A percentile compares a stretch with the other conserved stretches of the same genome.
Conservation (phyloP, 1,140 invertebrate species). For the Palaemon carinicauda region DNA sequence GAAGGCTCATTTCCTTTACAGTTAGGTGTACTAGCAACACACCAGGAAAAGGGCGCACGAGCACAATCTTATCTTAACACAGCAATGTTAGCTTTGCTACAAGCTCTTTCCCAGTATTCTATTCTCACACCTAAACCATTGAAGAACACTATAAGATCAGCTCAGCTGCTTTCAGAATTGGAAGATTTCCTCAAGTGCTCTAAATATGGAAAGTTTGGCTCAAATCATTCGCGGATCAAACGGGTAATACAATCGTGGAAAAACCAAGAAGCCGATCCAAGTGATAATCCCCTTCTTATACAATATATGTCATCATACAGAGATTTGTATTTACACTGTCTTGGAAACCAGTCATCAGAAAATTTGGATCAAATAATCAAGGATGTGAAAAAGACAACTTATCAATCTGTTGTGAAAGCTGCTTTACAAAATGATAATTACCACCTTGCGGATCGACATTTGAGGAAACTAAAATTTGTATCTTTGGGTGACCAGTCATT, state of each 20-base stretch:
- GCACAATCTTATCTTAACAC: slow-evolving; percentile 31
- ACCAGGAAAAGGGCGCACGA: slow-evolving; percentile 48
- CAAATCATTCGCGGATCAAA: slow-evolving; percentile 6
- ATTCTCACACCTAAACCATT: slow-evolving; percentile 47
- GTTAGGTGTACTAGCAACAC: slow-evolving; percentile 39
- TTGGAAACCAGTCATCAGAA: slow-evolving; percentile 18
- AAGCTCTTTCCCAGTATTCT: slow-evolving; percentile 47
- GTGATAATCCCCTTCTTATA: slow-evolving; percentile 24
- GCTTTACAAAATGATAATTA: slow-evolving; percentile 49
- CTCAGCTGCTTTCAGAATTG: slow-evolving; percentile 45
- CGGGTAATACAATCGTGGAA: slow-evolving; percentile 31
- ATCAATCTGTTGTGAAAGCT: slow-evolving; percentile 43
- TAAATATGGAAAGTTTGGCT: not conserved
- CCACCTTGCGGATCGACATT: slow-evolving; percentile 47
- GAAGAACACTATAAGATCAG: slow-evolving; percentile 18
- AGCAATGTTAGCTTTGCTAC: slow-evolving; percentile 22
- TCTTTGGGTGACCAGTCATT: not conserved
- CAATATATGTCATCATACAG: slow-evolving; percentile 50
- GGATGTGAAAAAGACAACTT: slow-evolving; percentile 33
- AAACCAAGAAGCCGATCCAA: not conserved
- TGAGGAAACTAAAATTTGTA: slow-evolving; percentile 43
- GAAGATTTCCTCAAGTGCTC: slow-evolving; percentile 34
- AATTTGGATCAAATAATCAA: slow-evolving; percentile 18
- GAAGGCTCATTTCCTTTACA: slow-evolving; percentile 44
- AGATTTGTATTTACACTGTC: slow-evolving; percentile 48